Evolutionary conservation across 1,140 invertebrate species (phyloP).

Genomic region (Aplysia californica): DNA sequence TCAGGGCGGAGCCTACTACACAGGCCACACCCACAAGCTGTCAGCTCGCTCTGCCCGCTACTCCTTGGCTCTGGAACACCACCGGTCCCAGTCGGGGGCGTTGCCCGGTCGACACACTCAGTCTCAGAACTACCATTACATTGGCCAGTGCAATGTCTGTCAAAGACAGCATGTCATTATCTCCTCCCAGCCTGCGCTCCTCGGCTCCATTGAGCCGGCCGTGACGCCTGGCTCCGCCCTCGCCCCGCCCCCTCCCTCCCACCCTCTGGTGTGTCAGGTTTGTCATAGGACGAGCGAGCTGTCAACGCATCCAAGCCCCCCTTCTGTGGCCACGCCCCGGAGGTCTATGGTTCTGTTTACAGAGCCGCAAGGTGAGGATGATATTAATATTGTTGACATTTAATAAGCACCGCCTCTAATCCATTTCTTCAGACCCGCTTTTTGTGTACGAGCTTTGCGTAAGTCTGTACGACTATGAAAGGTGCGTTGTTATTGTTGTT

Average conservation of each 20-base stretch:
- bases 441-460: too few relatives aligned
- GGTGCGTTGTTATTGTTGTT: too few relatives aligned
- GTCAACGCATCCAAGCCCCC: background rate
- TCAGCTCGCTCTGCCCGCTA: background rate
- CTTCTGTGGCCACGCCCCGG: background rate
- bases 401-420: too few relatives aligned
- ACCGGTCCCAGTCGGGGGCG: background rate
- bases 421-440: too few relatives aligned
- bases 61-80: background rate
- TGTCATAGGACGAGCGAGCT: background rate
- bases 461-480: too few relatives aligned
- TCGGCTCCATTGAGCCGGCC: too few relatives aligned
- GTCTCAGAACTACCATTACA: conserved; percentile 4
- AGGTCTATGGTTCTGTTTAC: conserved; percentile 33
- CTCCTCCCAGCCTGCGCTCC: conserved; percentile 1
- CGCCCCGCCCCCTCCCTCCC: background rate
- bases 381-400: too few relatives aligned
- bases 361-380: conserved; percentile 42
- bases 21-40: background rate
- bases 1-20: too few relatives aligned
- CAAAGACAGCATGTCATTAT: background rate
- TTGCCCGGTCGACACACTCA: background rate
- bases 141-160: conserved; percentile 15
- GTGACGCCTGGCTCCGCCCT: background rate
- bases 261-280: background rate